phyloP scores from a whole-genome alignment of 2,113 vertebrate genomes.

The Cromileptes altivelis region DNA sequence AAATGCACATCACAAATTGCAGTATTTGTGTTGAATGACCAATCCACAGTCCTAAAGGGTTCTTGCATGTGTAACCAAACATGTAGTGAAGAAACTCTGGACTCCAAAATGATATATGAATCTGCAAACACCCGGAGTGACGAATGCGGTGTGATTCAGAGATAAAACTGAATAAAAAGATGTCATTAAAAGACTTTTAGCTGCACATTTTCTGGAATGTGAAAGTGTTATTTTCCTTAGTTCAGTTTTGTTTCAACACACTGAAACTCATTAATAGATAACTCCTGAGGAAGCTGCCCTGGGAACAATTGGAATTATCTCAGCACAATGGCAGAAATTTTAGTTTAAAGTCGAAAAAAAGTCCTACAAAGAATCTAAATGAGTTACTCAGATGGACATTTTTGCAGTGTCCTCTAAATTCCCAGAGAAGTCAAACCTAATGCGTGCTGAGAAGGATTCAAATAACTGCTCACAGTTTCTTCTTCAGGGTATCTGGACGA shows the following conservation, averaged over 20 bases:
- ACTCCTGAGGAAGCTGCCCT: background rate
- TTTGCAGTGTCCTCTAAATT: background rate
- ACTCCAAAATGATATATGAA: no score
- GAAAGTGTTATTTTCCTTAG: background rate
- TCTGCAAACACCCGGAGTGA: background rate
- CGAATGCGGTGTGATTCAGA: background rate
- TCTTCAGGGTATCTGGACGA: background rate
- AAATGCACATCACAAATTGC: no score
- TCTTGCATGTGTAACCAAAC: no score
- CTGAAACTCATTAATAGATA: background rate
- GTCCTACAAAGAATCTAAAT: background rate
- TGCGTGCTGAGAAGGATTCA: background rate
- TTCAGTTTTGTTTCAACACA: background rate
- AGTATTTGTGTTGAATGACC: no score
- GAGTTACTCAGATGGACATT: background rate
- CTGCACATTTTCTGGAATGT: background rate
- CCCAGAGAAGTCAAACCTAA: no score
- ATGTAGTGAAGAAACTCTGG: no score
- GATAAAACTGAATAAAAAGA: background rate
- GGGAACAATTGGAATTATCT: background rate
- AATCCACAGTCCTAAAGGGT: no score
- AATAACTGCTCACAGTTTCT: no score
- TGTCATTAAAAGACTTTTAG: background rate
- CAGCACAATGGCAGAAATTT: background rate
- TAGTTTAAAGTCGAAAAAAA: background rate